These are phyloP conservation scores for Ferdinandea cuprea DNA, from an alignment of 2,888 invertebrate species.

Conservation along the genomic window DNA sequence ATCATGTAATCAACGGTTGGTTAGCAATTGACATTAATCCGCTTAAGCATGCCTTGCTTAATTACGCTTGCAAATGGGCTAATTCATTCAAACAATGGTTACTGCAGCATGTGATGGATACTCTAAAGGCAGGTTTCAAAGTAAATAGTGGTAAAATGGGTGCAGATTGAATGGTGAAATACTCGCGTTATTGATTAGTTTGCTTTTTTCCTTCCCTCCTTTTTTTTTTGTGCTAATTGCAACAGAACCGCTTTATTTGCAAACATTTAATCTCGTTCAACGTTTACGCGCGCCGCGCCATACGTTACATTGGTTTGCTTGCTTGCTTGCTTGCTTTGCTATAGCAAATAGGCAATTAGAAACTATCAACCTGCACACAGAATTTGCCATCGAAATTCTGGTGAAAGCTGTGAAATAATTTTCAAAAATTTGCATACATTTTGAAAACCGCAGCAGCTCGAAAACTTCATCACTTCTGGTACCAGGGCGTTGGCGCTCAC, in stretches of 20 bases:
- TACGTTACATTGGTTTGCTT: too few relatives aligned
- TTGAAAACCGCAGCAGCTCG: constrained; percentile 85
- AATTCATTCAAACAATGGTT: constrained; percentile 94
- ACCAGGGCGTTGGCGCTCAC: constrained; percentile 88
- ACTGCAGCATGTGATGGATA: constrained; percentile 90
- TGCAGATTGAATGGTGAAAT: constrained; percentile 46
- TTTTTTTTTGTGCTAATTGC: constrained; percentile 56
- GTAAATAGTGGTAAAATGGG: constrained; percentile 34
- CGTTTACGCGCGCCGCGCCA: too few relatives aligned
- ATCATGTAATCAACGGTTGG: constrained; percentile 89
- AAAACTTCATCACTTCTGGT: constrained; percentile 90
- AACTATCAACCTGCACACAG: constrained; percentile 27
- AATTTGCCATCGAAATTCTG: constrained; percentile 25
- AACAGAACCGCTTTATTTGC: constrained; percentile 43
- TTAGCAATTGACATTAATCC: constrained; percentile 90
- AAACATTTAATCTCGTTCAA: constrained; percentile 43
- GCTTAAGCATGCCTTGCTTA: constrained; percentile 92
- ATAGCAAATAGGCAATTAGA: constrained; percentile 52
- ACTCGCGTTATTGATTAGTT: constrained; percentile 43
- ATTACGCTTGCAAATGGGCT: constrained; percentile 94
- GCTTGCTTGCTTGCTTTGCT: constrained; percentile 14
- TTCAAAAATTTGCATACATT: constrained; percentile 22
- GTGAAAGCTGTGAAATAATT: constrained; percentile 33
- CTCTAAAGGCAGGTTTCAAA: constrained; percentile 83
- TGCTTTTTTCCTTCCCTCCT: too few relatives aligned